These are phyloP conservation scores for Burhinus bistriatus DNA, from an alignment of 2,113 vertebrate species.

Conservation along the genomic window DNA sequence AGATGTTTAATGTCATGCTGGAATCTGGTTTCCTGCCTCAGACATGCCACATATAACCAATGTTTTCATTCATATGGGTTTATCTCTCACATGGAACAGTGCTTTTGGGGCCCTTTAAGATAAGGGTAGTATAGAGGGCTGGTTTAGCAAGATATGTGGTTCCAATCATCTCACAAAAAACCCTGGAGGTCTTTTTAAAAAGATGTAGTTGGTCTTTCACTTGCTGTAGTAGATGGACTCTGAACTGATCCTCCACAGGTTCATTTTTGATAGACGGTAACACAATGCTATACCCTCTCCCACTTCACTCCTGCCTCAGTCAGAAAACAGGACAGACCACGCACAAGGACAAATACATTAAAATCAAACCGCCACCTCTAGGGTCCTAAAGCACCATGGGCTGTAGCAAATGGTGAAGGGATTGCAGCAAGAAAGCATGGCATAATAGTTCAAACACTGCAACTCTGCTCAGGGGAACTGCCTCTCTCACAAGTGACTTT, in stretches of 20 bases:
- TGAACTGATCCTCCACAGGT: background rate
- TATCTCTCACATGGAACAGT: background rate
- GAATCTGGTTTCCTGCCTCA: background rate
- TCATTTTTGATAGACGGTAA: background rate
- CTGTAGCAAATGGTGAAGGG: background rate
- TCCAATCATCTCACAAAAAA: background rate
- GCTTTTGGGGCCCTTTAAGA: background rate
- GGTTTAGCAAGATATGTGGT: background rate
- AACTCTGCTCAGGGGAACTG: background rate
- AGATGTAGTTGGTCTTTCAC: background rate
- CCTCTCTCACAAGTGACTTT: background rate
- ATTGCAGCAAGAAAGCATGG: background rate
- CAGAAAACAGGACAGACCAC: background rate
- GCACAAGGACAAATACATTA: background rate
- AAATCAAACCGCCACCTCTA: background rate
- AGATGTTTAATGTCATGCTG: background rate
- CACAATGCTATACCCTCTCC: background rate
- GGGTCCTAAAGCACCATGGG: background rate
- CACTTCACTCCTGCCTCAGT: background rate
- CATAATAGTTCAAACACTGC: background rate
- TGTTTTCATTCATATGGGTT: background rate
- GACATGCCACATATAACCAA: background rate
- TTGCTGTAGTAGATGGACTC: background rate
- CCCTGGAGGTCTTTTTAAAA: background rate
- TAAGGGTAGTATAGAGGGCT: background rate